Base-by-base conservation (phyloP, 2,797 vertebrate species). In the Enteromius trimaculatus region DNA sequence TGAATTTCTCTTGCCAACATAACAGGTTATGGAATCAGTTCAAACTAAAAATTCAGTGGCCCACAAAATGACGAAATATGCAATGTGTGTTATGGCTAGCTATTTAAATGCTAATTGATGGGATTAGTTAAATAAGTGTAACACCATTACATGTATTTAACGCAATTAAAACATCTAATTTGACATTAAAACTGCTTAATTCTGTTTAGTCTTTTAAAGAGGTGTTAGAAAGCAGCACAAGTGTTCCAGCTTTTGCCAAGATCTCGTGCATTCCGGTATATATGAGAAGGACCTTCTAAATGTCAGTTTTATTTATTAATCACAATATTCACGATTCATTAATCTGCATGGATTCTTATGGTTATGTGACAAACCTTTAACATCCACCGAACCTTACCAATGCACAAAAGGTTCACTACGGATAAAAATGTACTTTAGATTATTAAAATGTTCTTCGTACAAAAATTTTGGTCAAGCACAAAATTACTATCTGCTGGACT, bases 221-320 rank as follows among this genome's bases (percentile, higher is more conserved):
- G 34, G 77, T 31, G 42, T 66, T 62, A 51, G 17, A 49, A 47
- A 65, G 8, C 71, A 16, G 31, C 31, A 4, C 11, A 74, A 3
- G 11, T 49, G 26, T 21, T 16, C 10, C 34, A 2, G 23, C 17
- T 34, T 17, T 39, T 49, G 75, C 58, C 39, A 78, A n/a, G 42
- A 42, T 47, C 26, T 49, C 34, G 42, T 34, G 26, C 9, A 65
- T 62, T 77, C 37, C 29, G 13, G 42, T 49, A 29, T 31, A 66
- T 66, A 65, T 9, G 26, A 51, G 11, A 66, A 51, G 31, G 26
- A 51, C 29, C 44, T 79, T 51, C 42, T 51, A 49, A 78, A 79
- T 79, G 44, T 79, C 60, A 51, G 23, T 79, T 79, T 79, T 47
- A 65, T 78, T 65, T 64, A 79, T 66, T n/a, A 47, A 47, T 79